phyloP scores from a whole-genome alignment of 2,888 invertebrate genomes.

The Volucella inanis region DNA sequence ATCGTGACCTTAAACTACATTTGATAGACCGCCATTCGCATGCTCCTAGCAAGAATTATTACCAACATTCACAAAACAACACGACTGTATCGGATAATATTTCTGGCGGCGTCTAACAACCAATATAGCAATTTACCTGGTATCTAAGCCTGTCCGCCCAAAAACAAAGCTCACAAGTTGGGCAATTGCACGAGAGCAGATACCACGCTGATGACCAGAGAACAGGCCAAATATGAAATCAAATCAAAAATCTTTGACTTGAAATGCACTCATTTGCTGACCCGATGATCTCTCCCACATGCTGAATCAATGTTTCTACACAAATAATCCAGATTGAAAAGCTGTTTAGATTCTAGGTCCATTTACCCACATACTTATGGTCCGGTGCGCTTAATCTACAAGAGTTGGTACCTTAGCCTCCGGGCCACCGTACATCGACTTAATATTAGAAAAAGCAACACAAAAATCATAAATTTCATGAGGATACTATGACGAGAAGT shows the following conservation, averaged over 20 bases:
- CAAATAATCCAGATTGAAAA: conserved; percentile 66
- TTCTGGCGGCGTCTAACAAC: conserved; percentile 23
- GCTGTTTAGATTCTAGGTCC: conserved; percentile 54
- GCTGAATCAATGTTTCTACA: conserved; percentile 71
- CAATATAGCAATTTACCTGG: conserved; percentile 62
- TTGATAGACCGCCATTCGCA: conserved; percentile 12
- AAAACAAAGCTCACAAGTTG: conserved; percentile 21
- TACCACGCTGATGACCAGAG: conserved; percentile 49
- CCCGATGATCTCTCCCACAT: conserved; percentile 75
- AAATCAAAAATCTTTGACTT: conserved; percentile 73
- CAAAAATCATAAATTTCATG: conserved; percentile 53
- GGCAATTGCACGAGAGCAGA: background rate
- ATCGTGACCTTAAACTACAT: conserved; percentile 23
- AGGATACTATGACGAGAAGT: conserved; percentile 39
- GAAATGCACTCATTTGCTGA: conserved; percentile 76
- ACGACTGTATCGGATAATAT: background rate
- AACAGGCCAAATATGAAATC: conserved; percentile 64
- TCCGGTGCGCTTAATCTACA: conserved; percentile 35
- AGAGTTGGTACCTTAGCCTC: conserved; percentile 41
- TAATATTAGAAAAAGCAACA: conserved; percentile 57
- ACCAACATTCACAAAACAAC: conserved; percentile 31
- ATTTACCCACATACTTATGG: conserved; percentile 49
- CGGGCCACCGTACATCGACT: conserved; percentile 64
- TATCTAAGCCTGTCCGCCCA: conserved; percentile 51
- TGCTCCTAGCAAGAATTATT: conserved; percentile 14